Evolutionary conservation across 92 coral and sea anemone species (phyloP), one percentile per base, ranked within the genome.

Genomic region (Palythoa heliodiscus): DNA sequence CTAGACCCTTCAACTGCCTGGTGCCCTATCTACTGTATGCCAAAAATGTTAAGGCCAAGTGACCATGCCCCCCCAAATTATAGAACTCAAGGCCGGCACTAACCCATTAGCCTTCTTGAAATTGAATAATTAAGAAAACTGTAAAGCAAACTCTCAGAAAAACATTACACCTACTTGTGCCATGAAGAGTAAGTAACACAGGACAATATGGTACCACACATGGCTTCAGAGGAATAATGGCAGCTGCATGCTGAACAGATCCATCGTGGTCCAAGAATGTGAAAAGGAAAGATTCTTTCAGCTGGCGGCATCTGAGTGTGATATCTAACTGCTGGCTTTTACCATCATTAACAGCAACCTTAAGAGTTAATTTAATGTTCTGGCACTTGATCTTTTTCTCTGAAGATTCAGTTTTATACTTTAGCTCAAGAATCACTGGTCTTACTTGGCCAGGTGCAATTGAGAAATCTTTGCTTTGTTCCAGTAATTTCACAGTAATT

Each of bases 191-290:
- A 71, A 97, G 71, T 55, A 97, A 77, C 24, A 93, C 97, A 19
- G 98, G 98, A 55, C 98, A 97, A 2, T 29, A 72, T 64, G 91
- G 82, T 40, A 92, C 85, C 13, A 79, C n/a, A 71, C 91, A 88
- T 19, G 91, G 73, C 76, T 86, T 87, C 70, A 96, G 76, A 38
- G 99, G 99, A 48, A 88, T 74, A 79, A 97, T 94, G 2, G 97
- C 91, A 22, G 99, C 99, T 15, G 89, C 99, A 88, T 92, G 96
- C 76, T 97, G 99, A n/a, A 97, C 87, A 20, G 99, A 97, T 7
- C 95, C 98, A 91, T 97, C 99, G 77, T 97, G 99, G 79, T 97
- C 98, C 82, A 88, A 52, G 80, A 97, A 97, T 1, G 99, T 97
- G 70, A 97, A 94, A 85, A 97, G 75, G 85, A 97, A 97, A 1